Evolutionary conservation across 2,113 vertebrate species (phyloP), one percentile per base, ranked within the genome.

Genomic region (Malurus elegans): DNA sequence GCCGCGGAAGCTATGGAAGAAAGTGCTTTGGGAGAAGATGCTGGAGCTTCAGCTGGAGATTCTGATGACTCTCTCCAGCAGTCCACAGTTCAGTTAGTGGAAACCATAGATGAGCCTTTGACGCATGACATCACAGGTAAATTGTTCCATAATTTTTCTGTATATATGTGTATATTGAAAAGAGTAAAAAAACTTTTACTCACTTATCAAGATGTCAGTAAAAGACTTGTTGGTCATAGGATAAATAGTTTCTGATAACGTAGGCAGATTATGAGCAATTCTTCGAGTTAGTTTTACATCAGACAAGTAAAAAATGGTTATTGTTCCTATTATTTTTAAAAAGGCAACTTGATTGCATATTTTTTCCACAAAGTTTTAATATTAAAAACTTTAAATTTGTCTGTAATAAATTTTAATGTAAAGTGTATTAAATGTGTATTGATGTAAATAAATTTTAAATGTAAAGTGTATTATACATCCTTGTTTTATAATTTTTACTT

Each of bases 81-180:
- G 95, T 93, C 98, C 24, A 95, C 99, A 23, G 98, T 98, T 84
- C 99, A 99, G 21, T 96, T 99, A 80, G 98, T 99, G 50, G 99
- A 99, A 95, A 98, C 98, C 75, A 99, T 99, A 20, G 99, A 99
- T 62, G 99, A 99, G 79, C 98, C 99, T 78, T 97, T 99, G 96
- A 98, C 98, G 54, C 99, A 99, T 50, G 99, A 99, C 93, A 98
- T 99, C 88, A 97, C 99, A 98, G 99, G 99, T 99, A 98, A 97
- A 78, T 91, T 9, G 88, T 93, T 93, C 88, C 67, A 56, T 94
- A 88, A 64, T 97, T 93, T 44, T 97, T 93, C 42, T 87, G 2
- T 1, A 1, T 44, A 9, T 47, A 5, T 40, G 6, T 36, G 8
- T 38, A 10, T 57, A 60, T 10, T 61, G 58, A 54, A 54, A 86